A percentile compares a stretch with the other conserved stretches of the same genome.
Evolutionary conservation across 2,888 invertebrate species (phyloP).

Genomic region (Malacosoma neustria): DNA sequence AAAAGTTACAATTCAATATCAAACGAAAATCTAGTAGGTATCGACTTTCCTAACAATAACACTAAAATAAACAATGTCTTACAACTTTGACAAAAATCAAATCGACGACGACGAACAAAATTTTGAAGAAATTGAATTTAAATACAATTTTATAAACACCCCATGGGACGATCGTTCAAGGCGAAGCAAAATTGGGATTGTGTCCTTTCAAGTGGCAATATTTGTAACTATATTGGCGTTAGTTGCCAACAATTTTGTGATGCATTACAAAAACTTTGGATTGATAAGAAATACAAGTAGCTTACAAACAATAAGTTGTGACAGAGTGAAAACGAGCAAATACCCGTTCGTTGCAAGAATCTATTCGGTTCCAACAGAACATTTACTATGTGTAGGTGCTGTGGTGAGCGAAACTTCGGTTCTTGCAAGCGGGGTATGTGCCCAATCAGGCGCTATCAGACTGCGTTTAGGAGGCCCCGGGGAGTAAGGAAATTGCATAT

Average conservation of each 20-base stretch:
- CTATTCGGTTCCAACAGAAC: slow-evolving; percentile 35
- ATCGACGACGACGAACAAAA: slow-evolving; percentile 25
- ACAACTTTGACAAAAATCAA: slow-evolving; percentile 29
- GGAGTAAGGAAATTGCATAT: slow-evolving; percentile 28
- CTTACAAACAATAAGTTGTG: slow-evolving; percentile 41
- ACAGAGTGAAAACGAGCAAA: slow-evolving; percentile 37
- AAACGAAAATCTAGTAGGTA: no score
- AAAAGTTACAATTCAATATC: no score
- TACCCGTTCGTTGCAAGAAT: slow-evolving; percentile 46
- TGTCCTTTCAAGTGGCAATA: slow-evolving; percentile 37
- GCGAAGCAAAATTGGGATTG: slow-evolving; percentile 43
- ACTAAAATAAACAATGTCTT: no score
- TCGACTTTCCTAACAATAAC: no score
- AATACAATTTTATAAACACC: slow-evolving; percentile 42
- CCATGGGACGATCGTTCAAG: slow-evolving; percentile 56
- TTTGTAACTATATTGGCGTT: slow-evolving; percentile 34
- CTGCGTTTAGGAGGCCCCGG: slow-evolving; percentile 36
- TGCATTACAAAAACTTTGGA: slow-evolving; percentile 35
- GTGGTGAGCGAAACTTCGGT: slow-evolving; percentile 39
- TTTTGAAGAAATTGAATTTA: slow-evolving; percentile 29
- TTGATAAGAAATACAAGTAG: slow-evolving; percentile 9
- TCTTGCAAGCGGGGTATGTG: slow-evolving; percentile 43
- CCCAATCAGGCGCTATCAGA: slow-evolving; percentile 41
- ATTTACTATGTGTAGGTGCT: slow-evolving; percentile 53
- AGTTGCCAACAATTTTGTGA: slow-evolving; percentile 36